A percentile compares a stretch with the other conserved stretches of the same genome.
Evolutionary conservation across 2,113 vertebrate species (phyloP).

Genomic region (Haliaeetus leucogaster): DNA sequence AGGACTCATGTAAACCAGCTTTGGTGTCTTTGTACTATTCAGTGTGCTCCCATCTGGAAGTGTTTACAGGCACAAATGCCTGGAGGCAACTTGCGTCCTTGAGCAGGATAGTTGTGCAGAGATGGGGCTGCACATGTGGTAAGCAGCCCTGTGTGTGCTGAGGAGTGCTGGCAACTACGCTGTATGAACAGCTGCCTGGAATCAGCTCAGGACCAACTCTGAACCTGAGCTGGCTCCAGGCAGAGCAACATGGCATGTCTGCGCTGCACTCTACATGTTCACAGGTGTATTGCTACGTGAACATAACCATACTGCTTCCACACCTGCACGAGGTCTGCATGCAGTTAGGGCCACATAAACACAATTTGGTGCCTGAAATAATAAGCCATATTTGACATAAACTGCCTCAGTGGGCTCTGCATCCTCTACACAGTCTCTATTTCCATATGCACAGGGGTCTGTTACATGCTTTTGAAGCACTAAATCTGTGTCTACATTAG

Average conservation of each 20-base stretch:
- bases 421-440: background rate
- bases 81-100: background rate
- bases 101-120: background rate
- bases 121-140: background rate
- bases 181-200: background rate
- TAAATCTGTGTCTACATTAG: background rate
- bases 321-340: background rate
- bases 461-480: background rate
- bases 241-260: fast-evolving
- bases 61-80: background rate
- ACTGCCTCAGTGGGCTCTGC: background rate
- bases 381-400: background rate
- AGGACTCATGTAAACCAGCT: background rate
- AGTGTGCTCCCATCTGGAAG: background rate
- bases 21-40: background rate
- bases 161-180: background rate
- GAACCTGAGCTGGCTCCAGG: background rate
- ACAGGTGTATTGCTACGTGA: background rate
- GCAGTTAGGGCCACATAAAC: background rate
- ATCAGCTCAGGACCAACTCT: background rate
- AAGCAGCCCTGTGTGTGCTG: background rate
- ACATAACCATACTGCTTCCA: background rate
- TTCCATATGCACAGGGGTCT: background rate
- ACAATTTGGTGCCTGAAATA: background rate
- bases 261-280: fast-evolving